A percentile compares a stretch with the other conserved stretches of the same genome.
Evolutionary conservation across 1,140 invertebrate genomes (phyloP).

Genomic region (Drosophila chauvacae): DNA sequence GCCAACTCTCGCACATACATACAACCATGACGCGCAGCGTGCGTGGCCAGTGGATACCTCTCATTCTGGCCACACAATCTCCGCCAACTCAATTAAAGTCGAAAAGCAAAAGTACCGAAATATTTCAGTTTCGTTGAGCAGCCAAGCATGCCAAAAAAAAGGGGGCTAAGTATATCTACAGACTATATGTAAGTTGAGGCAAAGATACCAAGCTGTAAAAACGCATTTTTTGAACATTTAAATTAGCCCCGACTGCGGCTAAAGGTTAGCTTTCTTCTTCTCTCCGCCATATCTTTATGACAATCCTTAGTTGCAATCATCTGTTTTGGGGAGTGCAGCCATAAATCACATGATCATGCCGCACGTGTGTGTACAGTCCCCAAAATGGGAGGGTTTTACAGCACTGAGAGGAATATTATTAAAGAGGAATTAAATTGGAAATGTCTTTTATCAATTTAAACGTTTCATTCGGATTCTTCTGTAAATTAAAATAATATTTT

Average conservation of each 20-base stretch:
- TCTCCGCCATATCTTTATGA: constrained; percentile 40
- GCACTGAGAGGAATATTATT: constrained; percentile 13
- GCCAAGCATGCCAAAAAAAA: constrained; percentile 44
- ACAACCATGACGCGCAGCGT: constrained; percentile 53
- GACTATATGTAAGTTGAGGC: not conserved
- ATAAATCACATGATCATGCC: constrained; percentile 71
- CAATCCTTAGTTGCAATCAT: constrained; percentile 51
- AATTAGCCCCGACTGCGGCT: constrained; percentile 42
- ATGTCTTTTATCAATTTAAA: not conserved
- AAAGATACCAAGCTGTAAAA: constrained; percentile 31
- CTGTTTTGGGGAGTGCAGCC: constrained; percentile 24
- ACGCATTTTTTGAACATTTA: constrained; percentile 30
- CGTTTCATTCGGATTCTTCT: not conserved
- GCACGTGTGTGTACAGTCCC: constrained; percentile 31
- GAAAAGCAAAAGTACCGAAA: constrained; percentile 78
- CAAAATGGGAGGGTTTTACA: not conserved
- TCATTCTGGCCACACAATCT: constrained; percentile 32
- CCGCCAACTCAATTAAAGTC: constrained; percentile 63
- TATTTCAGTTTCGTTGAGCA: constrained; percentile 75
- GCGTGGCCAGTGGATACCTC: constrained; percentile 61
- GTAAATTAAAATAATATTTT: not conserved
- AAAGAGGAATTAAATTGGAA: not conserved
- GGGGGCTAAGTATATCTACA: constrained; percentile 1
- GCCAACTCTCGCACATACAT: constrained; percentile 19
- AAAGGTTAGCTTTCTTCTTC: constrained; percentile 51